Base-by-base conservation (phyloP, 2,797 vertebrate species). In the Lagodon rhomboides region DNA sequence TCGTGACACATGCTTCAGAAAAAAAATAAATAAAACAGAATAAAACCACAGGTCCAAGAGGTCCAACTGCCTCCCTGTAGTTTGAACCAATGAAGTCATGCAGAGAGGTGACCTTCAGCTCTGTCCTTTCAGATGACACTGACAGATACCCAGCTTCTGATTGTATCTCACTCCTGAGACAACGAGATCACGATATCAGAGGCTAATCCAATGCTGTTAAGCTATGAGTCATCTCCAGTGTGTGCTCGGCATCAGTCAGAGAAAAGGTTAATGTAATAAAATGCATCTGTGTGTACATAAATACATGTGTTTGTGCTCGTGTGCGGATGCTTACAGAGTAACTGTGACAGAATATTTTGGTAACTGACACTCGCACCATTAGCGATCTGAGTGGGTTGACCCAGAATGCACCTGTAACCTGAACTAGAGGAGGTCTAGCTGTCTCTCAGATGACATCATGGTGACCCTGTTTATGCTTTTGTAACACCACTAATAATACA, bases 261-360 rank as follows among this genome's bases (percentile, higher is more conserved):
- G 34, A 66, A 86, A 92, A 92, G 90, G 88, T 90, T 90, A 83
- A 91, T 69, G 64, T 49, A 68, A 84, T 86, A 80, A 69, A 76
- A 22, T 10, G 44, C 49, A 18, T 76, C n/a, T 74, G 58, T 71
- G 20, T 82, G 72, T 54, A n/a, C 46, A 30, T 50, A 30, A 25
- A 13, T 22, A 43, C 20, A 17, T 51, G 25, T 60, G 25, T 17
- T n/a, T 23, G 18, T 43, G 43, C 18, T 12, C 44, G n/a, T 58
- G 38, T 62, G 54, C 63, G 27, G 30, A n/a, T 5, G 22, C 5
- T 23, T 59, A 74, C 10, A 44, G 75, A 67, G 20, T 8, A 23
- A 25, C 49, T 25, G 43, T 46, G 38, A 55, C 38, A 17, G 17
- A 49, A 41, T 67, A 65, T 80, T 84, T 77, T 60, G 20, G 22